A percentile compares a stretch with the other conserved stretches of the same genome.
Evolutionary conservation across 2,797 vertebrate genomes (phyloP).

Genomic region (Anas capensis): DNA sequence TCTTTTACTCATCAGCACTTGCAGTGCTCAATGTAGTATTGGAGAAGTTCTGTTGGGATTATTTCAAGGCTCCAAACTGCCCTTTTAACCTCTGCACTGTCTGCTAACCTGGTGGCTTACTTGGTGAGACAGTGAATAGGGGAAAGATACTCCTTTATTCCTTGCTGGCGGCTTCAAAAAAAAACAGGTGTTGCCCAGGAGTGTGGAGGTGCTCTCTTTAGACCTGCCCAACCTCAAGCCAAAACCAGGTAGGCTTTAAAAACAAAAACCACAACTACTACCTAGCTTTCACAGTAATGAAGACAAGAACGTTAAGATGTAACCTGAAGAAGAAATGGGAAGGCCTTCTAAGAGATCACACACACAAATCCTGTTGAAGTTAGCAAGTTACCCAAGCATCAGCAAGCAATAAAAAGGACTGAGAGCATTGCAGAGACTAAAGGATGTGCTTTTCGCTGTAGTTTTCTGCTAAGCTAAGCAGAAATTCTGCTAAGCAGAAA

Average conservation of each 20-base stretch:
- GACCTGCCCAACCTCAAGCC: background rate
- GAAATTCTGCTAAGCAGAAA: background rate
- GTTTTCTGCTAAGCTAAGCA: background rate
- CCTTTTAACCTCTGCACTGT: background rate
- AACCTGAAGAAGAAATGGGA: background rate
- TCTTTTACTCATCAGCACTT: background rate
- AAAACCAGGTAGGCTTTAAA: background rate
- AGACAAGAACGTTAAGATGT: background rate
- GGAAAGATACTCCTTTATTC: background rate
- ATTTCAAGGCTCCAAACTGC: background rate
- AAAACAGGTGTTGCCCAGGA: background rate
- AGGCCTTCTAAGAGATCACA: background rate
- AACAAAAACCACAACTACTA: background rate
- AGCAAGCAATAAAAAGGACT: accelerated
- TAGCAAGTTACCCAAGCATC: background rate
- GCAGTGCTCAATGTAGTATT: background rate
- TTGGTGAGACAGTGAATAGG: background rate
- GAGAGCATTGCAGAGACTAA: background rate
- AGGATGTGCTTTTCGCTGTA: background rate
- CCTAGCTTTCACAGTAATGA: background rate
- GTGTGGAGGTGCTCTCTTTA: accelerated
- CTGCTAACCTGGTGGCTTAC: background rate
- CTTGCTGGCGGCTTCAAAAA: background rate
- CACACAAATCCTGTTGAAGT: background rate
- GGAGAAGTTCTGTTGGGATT: background rate